Conservation (phyloP, 1,140 invertebrate genomes). For the Panonychus citri region DNA sequence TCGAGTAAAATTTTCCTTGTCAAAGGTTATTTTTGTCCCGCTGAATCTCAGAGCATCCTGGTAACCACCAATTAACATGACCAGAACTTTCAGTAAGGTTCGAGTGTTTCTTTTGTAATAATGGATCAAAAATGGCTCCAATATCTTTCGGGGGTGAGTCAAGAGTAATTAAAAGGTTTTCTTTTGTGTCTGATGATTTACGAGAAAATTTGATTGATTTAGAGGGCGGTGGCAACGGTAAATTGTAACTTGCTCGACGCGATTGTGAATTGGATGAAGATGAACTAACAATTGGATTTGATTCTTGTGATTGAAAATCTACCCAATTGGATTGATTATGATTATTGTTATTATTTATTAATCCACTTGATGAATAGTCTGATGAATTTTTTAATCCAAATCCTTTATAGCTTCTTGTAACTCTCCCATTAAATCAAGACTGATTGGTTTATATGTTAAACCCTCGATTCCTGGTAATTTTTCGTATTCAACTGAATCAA, state of each 20-base stretch:
- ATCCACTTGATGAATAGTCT: neutral
- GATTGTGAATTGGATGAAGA: neutral
- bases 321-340: too few species aligned
- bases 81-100: constrained; percentile 64
- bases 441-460: constrained; percentile 21
- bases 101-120: constrained; percentile 27
- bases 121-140: neutral
- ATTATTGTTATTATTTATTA: too few species aligned
- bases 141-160: constrained; percentile 2
- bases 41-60: constrained; percentile 44
- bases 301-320: too few species aligned
- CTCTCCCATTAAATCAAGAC: constrained; percentile 40
- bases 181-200: too few species aligned
- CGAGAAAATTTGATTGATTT: neutral
- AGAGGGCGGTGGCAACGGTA: neutral
- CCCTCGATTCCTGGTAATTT: constrained; percentile 19
- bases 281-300: neutral
- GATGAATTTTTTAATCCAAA: too few species aligned
- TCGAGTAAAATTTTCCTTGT: constrained; percentile 56
- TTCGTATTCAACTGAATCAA: constrained; percentile 13
- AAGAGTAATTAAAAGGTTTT: neutral
- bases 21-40: constrained; percentile 45
- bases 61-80: constrained; percentile 76
- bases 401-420: constrained; percentile 32
- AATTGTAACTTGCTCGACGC: neutral